Base-by-base conservation (phyloP, 37 sponge, comb jelly and placozoan species). In the Aplysina aerophoba region DNA sequence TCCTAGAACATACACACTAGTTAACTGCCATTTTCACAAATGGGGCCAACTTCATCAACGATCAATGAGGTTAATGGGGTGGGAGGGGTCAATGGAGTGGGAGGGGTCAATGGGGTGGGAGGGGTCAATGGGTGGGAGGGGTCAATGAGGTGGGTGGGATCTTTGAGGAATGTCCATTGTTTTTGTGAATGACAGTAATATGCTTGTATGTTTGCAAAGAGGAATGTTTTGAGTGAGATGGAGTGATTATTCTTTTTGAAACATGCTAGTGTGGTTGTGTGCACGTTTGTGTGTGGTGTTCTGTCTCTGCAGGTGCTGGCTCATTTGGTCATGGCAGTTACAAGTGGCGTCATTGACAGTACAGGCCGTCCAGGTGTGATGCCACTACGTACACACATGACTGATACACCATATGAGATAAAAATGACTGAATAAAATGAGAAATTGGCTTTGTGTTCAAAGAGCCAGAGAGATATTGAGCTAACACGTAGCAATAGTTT, bases 251-350 rank as follows among this genome's bases (percentile, higher is more conserved):
- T 15, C 17, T 15, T 20, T 20, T 20, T 58, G 59, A 58, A 15
- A 58, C 19, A 19, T 58, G 59, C 19, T 58, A 27, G 11, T 62
- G 28, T 62, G 64, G 4, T 62, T 27, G 27, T 62, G 27, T 62
- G 27, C 28, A n/a, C 11, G 28, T 27, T 62, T 27, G 64, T 36
- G 73, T 28, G 21, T 35, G 37, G 6, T 25, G 34, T 71, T 71
- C 31, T 71, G 20, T 17, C 31, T 71, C 50, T 41, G 13, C 54
- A 75, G 78, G n/a, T 75, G 8, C 78, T 75, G 41, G 78, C 54
- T 3, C 78, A 75, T 25, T 36, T 75, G 41, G 78, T 75, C 12
- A 22, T 14, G 1, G 78, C 78, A 1, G 53, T 75, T 0, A 41
- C 38, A 25, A 34, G 21, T 38, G 36, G 55, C 19, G 55, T 36